Base-by-base conservation (phyloP, 2,797 vertebrate species). In the Enteromius radiatus region DNA sequence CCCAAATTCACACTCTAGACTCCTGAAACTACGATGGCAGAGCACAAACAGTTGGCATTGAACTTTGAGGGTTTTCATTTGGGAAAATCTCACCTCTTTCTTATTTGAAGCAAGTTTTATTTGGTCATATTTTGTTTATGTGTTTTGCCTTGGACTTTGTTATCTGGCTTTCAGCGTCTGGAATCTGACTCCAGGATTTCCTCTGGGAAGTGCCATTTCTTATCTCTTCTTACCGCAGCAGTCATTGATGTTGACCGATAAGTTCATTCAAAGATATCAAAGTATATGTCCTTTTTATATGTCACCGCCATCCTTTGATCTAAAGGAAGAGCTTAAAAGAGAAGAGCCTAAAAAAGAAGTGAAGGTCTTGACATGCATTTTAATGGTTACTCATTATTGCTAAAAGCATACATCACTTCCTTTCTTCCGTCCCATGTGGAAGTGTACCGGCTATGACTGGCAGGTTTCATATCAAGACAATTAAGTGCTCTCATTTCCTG, bases 401-500 rank as follows among this genome's bases (percentile, higher is more conserved):
- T 73, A 19, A 56, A 73, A 52, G 36, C 67, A 41, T 43, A 12
- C 31, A 17, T 75, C 5, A 69, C 7, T 41, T 45, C 36, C 31
- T 61, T 80, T 79, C 79, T 68, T 45, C 26, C 33, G 2, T 23
- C 19, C 4, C 26, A 31, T 76, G 36, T 74, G n/a, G 41, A 26
- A 56, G 33, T 59, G 33, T 75, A 41, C 9, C 19, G 59, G n/a
- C 45, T 33, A 28, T 41, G 23, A n/a, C 14, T 41, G n/a, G 15
- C 56, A 71, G 68, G 73, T 76, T 78, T 49, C n/a, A 80, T 81
- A 78, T 83, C 43, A 80, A 84, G 81, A 82, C 52, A 23, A 63
- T 54, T 59, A 88, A 83, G 77, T 85, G 68, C 54, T 86, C 4
- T 84, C 17, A 83, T 84, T n/a, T 84, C 52, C 54, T 59, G 4